Base-by-base conservation (phyloP, 2,888 invertebrate genomes). In the Microplitis deprimator region DNA sequence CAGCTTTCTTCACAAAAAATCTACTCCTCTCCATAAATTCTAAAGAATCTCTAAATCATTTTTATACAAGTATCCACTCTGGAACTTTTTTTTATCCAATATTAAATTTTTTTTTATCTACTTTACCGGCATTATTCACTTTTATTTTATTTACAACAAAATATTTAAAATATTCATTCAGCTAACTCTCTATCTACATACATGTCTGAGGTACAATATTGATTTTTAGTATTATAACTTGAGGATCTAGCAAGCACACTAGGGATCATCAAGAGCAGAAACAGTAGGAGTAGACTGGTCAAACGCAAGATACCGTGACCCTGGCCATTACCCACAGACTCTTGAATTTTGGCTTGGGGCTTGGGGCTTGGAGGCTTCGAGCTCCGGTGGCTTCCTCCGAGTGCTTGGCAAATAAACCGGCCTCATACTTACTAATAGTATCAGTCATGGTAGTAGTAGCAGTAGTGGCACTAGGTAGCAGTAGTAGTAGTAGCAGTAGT, bases 381-480 rank as follows among this genome's bases (percentile, higher is more conserved):
- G 68, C 65, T 50, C 67, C 20, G 65, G 20, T 29, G 38, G 65
- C 6, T 29, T 65, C 4, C 29, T 17, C 38, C 68, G 77, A 80
- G 80, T 80, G 77, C 76, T 85, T 84, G 85, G 84, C 85, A 86
- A 85, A 87, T 86, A 86, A 85, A 85, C 74, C 81, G 65, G 40
- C 67, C 68, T 29, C 4, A 29, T 29, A 29, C 29, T 68, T 74
- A 50, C 50, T 13, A 13, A 13, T 50, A 50, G 50, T 13, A 50
- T 50, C 50, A 50, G 50, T 29, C 29, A 29, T 29, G 3, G 29
- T 29, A 29, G 29, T 29, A 29, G 29, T 29, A 29, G 29, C 4
- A 29, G 29, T 29, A n/a, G n/a, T n/a, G n/a, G n/a, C n/a, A n/a
- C n/a, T n/a, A n/a, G n/a, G n/a, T n/a, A 29, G 29, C 4, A 29